Evolutionary conservation across 2,888 invertebrate species (phyloP).

Genomic region (Tenthredo amoena): DNA sequence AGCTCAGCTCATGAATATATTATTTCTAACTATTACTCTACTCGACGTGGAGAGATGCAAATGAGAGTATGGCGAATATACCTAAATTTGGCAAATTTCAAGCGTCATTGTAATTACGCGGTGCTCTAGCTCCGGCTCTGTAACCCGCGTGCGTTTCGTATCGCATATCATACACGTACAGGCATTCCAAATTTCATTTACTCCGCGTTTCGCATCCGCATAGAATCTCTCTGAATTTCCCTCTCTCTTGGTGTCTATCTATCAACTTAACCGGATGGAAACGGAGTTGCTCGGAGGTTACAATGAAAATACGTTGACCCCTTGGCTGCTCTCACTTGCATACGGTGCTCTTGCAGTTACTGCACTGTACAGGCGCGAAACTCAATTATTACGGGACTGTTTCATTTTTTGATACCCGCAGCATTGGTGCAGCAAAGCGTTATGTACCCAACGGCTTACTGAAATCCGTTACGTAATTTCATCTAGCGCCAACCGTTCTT

Average conservation of each 20-base stretch:
- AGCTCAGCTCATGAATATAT: slow-evolving; percentile 49
- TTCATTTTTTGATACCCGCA: slow-evolving; percentile 12
- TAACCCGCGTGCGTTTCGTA: slow-evolving; percentile 39
- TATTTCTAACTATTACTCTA: slow-evolving; percentile 44
- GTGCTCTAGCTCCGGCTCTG: neutral
- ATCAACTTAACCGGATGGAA: slow-evolving; percentile 22
- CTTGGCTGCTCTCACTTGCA: slow-evolving; percentile 31
- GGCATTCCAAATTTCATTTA: slow-evolving; percentile 24
- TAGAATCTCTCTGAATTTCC: neutral
- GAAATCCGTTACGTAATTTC: slow-evolving; percentile 43
- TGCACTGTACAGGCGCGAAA: slow-evolving; percentile 26
- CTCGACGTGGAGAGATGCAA: slow-evolving; percentile 41
- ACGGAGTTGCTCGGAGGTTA: neutral
- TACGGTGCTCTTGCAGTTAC: neutral
- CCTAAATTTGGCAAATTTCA: slow-evolving; percentile 45
- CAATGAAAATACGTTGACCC: slow-evolving; percentile 46
- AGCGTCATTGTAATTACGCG: slow-evolving; percentile 46
- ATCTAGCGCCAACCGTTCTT: slow-evolving; percentile 36
- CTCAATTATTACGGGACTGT: slow-evolving; percentile 45
- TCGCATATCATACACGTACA: neutral
- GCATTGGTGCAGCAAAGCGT: neutral
- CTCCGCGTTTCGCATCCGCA: neutral
- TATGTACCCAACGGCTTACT: neutral
- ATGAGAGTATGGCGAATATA: slow-evolving; percentile 33
- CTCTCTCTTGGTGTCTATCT: neutral